Conservation (phyloP, 92 coral and sea anemone species). For the Diadumene lineata region DNA sequence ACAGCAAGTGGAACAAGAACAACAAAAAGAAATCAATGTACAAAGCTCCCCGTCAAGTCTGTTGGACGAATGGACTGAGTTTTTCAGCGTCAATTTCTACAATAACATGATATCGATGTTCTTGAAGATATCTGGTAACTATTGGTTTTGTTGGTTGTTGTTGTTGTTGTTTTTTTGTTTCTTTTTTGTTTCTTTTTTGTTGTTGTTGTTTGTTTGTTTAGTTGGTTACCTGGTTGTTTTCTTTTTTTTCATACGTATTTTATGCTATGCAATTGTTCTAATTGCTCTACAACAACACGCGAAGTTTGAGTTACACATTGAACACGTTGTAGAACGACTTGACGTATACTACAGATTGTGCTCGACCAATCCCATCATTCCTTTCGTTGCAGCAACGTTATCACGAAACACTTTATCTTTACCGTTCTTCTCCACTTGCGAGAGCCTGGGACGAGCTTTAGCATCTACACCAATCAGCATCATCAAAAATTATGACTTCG, state of each 20-base stretch:
- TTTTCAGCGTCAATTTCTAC: conserved; percentile 72
- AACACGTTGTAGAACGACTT: too few relatives aligned
- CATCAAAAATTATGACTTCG: conserved; percentile 48
- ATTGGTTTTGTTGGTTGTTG: neutral
- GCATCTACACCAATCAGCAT: conserved; percentile 44
- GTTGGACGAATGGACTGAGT: conserved; percentile 85
- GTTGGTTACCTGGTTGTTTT: too few relatives aligned
- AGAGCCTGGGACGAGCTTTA: conserved; percentile 71
- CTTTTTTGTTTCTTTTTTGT: too few relatives aligned
- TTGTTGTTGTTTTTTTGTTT: too few relatives aligned
- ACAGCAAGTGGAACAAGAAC: neutral
- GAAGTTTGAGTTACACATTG: too few relatives aligned
- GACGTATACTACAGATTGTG: too few relatives aligned
- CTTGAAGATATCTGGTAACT: conserved; percentile 65
- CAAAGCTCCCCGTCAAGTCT: conserved; percentile 57
- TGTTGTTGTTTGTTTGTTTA: too few relatives aligned
- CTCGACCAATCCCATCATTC: neutral
- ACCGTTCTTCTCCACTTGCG: conserved; percentile 23
- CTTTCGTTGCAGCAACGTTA: conserved; percentile 1
- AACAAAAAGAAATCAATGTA: neutral
- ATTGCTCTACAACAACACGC: too few relatives aligned
- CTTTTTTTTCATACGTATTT: too few relatives aligned
- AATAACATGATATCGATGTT: conserved; percentile 61
- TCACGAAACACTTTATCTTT: neutral
- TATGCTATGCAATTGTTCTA: too few relatives aligned